A percentile compares a stretch with the other conserved stretches of the same genome.
Conservation (phyloP, 2,797 vertebrate genomes). For the Champsocephalus gunnari region DNA sequence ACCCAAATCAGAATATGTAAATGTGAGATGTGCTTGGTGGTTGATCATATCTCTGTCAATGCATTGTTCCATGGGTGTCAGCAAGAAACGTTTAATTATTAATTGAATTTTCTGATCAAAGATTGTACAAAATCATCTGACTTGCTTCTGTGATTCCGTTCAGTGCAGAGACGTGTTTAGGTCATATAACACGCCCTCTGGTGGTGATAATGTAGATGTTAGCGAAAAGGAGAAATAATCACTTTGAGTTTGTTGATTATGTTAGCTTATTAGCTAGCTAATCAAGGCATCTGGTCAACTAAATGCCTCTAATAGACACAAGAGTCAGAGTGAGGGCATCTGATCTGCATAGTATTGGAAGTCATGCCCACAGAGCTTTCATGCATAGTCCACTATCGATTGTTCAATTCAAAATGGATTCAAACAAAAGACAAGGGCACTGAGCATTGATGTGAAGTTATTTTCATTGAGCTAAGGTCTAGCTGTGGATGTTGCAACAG, state of each 20-base stretch:
- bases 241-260: not conserved
- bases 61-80: slow-evolving; percentile 27
- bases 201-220: not conserved
- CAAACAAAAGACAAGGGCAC: too few species aligned
- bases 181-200: not conserved
- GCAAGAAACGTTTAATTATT: not conserved
- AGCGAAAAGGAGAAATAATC: not conserved
- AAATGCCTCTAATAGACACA: not conserved
- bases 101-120: not conserved
- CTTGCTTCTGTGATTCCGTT: not conserved
- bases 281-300: not conserved
- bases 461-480: not conserved
- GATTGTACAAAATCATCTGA: not conserved
- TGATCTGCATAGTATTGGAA: not conserved
- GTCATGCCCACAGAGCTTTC: too few species aligned
- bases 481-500: not conserved
- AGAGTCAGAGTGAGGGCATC: not conserved
- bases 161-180: not conserved
- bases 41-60: slow-evolving; percentile 63
- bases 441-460: too few species aligned
- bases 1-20: slow-evolving; percentile 57
- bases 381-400: too few species aligned
- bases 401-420: too few species aligned
- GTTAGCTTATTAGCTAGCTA: not conserved
- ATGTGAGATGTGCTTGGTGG: slow-evolving; percentile 61